Percentiles rank a stretch among this genome's conserved stretches.
These are phyloP conservation scores for Myathropa florea DNA, from an alignment of 2,888 invertebrate genomes.

Conservation along the genomic window DNA sequence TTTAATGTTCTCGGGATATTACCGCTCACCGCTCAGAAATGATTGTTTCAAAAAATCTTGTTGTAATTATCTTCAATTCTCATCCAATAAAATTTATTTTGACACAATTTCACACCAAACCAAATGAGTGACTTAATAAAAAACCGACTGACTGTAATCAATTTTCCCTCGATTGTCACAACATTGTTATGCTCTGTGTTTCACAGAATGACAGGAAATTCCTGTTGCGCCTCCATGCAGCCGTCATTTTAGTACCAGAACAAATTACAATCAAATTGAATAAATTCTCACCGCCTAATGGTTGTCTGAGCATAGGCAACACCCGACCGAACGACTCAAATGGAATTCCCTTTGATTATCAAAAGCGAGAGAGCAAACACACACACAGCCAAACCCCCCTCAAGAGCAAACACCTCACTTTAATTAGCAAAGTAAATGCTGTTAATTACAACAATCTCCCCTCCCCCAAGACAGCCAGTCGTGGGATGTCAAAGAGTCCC, in stretches of 20 bases:
- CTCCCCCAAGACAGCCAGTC: background rate
- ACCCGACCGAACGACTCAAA: background rate
- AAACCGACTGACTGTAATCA: background rate
- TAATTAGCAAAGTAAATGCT: constrained; percentile 53
- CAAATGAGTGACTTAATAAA: background rate
- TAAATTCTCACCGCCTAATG: constrained; percentile 24
- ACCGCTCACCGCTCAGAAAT: no score
- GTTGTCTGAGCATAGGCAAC: constrained; percentile 14
- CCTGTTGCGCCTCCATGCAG: background rate
- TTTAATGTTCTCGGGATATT: no score
- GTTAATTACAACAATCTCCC: constrained; percentile 56
- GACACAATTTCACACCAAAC: no score
- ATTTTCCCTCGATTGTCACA: background rate
- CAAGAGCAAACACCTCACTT: constrained; percentile 8
- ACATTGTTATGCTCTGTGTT: background rate
- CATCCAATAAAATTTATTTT: no score
- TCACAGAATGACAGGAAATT: constrained; percentile 1
- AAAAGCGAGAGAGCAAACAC: background rate
- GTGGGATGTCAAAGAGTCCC: constrained; percentile 6
- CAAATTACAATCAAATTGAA: constrained; percentile 42
- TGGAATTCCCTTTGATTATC: constrained; percentile 36
- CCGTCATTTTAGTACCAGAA: constrained; percentile 4
- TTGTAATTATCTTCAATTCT: no score
- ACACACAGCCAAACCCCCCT: background rate
- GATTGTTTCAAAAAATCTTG: no score